Percentiles rank a stretch among this genome's conserved stretches.
phyloP scores from a whole-genome alignment of 2,113 vertebrate genomes.

The Asarcornis scutulata region DNA sequence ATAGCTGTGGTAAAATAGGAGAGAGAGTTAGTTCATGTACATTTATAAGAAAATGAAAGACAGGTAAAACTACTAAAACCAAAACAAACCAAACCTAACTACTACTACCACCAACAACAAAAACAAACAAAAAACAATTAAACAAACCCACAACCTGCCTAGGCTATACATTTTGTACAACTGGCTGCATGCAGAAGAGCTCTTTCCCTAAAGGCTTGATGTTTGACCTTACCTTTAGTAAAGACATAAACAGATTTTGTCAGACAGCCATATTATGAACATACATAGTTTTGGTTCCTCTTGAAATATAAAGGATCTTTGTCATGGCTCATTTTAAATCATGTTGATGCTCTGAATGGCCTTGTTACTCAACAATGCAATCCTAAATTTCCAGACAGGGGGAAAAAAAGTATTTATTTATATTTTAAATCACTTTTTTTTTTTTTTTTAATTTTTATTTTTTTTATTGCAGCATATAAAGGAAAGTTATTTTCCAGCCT shows the following conservation, averaged over 20 bases:
- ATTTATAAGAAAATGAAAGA: background rate
- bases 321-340: background rate
- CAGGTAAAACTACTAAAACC: background rate
- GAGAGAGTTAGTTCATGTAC: background rate
- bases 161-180: background rate
- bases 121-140: too few relatives aligned
- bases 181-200: background rate
- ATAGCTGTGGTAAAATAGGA: background rate
- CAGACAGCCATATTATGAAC: background rate
- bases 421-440: background rate
- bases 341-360: background rate
- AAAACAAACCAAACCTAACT: too few relatives aligned
- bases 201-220: background rate
- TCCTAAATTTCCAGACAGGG: background rate
- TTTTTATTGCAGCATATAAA: background rate
- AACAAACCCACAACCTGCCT: background rate
- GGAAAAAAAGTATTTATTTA: too few relatives aligned
- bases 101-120: too few relatives aligned
- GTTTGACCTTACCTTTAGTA: background rate
- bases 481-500: background rate
- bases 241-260: background rate
- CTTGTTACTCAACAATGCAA: background rate
- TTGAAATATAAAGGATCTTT: background rate
- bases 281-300: background rate
- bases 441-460: background rate